Conservation (phyloP, 2,888 invertebrate genomes). For the Geophilus truncorum region DNA sequence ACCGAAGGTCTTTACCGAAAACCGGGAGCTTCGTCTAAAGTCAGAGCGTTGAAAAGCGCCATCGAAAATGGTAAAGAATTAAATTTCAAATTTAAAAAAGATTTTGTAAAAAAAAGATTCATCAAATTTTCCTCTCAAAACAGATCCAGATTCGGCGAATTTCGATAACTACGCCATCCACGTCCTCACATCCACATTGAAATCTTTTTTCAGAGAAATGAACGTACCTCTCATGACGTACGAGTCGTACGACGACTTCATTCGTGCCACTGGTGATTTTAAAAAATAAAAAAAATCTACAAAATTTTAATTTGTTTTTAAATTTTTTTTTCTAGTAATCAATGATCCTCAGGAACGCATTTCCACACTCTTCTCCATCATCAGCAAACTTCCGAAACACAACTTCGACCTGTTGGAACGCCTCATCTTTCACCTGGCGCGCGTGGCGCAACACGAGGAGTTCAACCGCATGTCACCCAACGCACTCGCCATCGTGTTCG, state of each 20-base stretch:
- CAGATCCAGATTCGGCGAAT: conserved; percentile 63
- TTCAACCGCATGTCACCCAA: conserved; percentile 88
- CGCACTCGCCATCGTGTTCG: conserved; percentile 88
- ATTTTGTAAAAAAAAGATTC: background rate
- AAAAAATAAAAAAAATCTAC: background rate
- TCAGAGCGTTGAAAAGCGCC: conserved; percentile 61
- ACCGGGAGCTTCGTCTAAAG: conserved; percentile 57
- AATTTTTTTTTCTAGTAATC: conserved; percentile 55
- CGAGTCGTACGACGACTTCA: conserved; percentile 90
- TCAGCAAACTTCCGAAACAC: conserved; percentile 80
- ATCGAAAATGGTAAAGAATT: conserved; percentile 59
- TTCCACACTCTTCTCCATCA: conserved; percentile 74
- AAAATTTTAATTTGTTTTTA: background rate
- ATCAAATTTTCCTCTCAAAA: conserved; percentile 36
- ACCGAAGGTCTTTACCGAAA: conserved; percentile 91
- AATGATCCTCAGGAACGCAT: conserved; percentile 74
- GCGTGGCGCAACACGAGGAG: conserved; percentile 78
- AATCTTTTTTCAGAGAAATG: conserved; percentile 83
- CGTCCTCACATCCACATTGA: conserved; percentile 81
- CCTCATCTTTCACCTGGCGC: conserved; percentile 83
- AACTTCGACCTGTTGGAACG: conserved; percentile 89
- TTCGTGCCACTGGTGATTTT: conserved; percentile 64
- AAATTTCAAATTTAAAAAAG: conserved; percentile 1
- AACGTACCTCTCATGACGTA: conserved; percentile 88
- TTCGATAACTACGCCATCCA: conserved; percentile 76